A percentile compares a stretch with the other conserved stretches of the same genome.
Evolutionary conservation across 2,797 vertebrate species (phyloP).

Genomic region (Zenarchopterus dispar): DNA sequence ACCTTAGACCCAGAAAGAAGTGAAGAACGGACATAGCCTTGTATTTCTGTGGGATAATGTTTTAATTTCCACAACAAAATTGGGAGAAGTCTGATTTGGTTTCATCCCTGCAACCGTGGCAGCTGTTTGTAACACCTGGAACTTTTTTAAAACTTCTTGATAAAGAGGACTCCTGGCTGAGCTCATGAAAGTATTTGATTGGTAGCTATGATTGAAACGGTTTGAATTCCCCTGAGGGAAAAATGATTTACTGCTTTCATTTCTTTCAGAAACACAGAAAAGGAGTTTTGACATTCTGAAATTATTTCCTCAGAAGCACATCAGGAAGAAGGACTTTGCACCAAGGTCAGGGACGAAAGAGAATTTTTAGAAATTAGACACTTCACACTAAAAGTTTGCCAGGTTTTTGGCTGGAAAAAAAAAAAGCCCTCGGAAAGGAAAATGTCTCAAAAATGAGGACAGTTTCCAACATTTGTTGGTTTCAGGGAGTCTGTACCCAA

Average conservation of each 20-base stretch:
- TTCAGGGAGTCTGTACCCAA: no score
- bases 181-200: slow-evolving; percentile 26
- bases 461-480: no score
- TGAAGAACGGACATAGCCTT: background rate
- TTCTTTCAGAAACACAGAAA: background rate
- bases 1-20: background rate
- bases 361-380: no score
- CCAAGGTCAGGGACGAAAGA: slow-evolving; percentile 24
- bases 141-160: slow-evolving; percentile 25
- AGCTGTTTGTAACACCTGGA: slow-evolving; percentile 7
- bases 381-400: no score
- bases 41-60: background rate
- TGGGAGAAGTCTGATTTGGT: slow-evolving; percentile 3
- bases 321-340: slow-evolving; percentile 16
- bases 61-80: background rate
- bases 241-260: slow-evolving; percentile 6
- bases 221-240: slow-evolving; percentile 2
- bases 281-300: background rate
- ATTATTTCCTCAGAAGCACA: slow-evolving; percentile 7
- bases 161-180: slow-evolving; percentile 22
- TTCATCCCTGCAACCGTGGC: slow-evolving; percentile 8
- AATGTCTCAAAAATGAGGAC: no score
- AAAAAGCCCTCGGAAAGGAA: no score
- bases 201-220: slow-evolving; percentile 26
- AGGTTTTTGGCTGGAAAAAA: no score